Percentiles rank a stretch among this genome's conserved stretches.
These are phyloP conservation scores for Clarias platycephalus DNA, from an alignment of 2,797 vertebrate genomes.

Conservation along the genomic window DNA sequence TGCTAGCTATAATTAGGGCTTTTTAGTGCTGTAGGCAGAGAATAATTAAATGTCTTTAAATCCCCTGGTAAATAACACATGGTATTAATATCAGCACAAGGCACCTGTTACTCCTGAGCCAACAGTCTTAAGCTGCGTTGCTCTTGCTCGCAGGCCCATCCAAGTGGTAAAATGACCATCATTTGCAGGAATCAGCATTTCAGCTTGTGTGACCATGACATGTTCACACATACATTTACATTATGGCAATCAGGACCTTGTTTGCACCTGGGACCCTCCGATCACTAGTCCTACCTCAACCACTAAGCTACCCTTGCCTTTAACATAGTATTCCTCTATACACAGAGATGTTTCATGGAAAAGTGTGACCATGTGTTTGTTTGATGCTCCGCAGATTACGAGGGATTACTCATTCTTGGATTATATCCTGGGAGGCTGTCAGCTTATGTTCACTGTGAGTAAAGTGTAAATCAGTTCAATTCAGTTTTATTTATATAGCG, in stretches of 20 bases:
- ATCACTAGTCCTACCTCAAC: no score
- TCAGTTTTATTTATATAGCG: no score
- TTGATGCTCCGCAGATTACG: slow-evolving; percentile 77
- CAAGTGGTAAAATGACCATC: slow-evolving; percentile 29
- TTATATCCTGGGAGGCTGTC: slow-evolving; percentile 97
- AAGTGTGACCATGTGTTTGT: slow-evolving; percentile 14
- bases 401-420: slow-evolving; percentile 95
- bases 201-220: slow-evolving; percentile 17
- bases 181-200: slow-evolving; percentile 28
- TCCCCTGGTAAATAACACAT: slow-evolving; percentile 59
- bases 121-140: slow-evolving; percentile 28
- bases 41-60: slow-evolving; percentile 67
- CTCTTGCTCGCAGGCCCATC: slow-evolving; percentile 9
- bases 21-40: slow-evolving; percentile 51
- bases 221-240: background rate
- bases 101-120: slow-evolving; percentile 38
- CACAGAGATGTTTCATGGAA: background rate
- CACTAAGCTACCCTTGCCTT: no score
- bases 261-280: no score
- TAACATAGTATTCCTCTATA: slow-evolving; percentile 12
- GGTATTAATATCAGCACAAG: slow-evolving; percentile 57
- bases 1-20: slow-evolving; percentile 64
- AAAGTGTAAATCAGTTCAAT: background rate
- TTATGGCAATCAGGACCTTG: no score
- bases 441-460: slow-evolving; percentile 98